Conservation (phyloP, 2,888 invertebrate genomes). For the Melinaea menophilus region DNA sequence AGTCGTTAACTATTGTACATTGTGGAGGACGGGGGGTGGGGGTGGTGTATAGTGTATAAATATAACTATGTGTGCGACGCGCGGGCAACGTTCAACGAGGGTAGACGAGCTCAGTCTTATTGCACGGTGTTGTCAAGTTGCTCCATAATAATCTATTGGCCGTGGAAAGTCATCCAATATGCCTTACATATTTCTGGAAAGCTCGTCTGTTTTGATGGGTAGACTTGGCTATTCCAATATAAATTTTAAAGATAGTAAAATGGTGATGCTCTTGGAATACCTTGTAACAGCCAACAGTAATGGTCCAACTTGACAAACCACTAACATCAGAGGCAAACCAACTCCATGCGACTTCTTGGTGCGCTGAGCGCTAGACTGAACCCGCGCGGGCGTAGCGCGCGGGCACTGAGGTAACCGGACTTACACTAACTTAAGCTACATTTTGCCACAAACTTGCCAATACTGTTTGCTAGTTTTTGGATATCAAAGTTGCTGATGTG, state of each 20-base stretch:
- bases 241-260: too few species aligned
- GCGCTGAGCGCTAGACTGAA: slow-evolving; percentile 55
- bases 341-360: slow-evolving; percentile 63
- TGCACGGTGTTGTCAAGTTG: slow-evolving; percentile 35
- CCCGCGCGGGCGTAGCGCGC: slow-evolving; percentile 70
- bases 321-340: slow-evolving; percentile 32
- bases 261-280: too few species aligned
- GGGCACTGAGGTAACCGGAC: slow-evolving; percentile 66
- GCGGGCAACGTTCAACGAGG: slow-evolving; percentile 49
- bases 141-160: not conserved
- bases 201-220: too few species aligned
- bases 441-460: slow-evolving; percentile 31
- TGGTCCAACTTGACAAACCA: slow-evolving; percentile 24
- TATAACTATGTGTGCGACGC: slow-evolving; percentile 60
- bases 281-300: not conserved
- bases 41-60: slow-evolving; percentile 64
- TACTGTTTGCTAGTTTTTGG: too few species aligned
- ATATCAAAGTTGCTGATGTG: too few species aligned
- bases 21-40: slow-evolving; percentile 63
- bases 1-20: slow-evolving; percentile 67
- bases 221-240: too few species aligned
- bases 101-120: slow-evolving; percentile 67
- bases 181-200: too few species aligned
- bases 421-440: slow-evolving; percentile 45
- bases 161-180: too few species aligned